These are phyloP conservation scores for Aphyosemion australe DNA, from an alignment of 2,113 vertebrate genomes.

Conservation along the genomic window DNA sequence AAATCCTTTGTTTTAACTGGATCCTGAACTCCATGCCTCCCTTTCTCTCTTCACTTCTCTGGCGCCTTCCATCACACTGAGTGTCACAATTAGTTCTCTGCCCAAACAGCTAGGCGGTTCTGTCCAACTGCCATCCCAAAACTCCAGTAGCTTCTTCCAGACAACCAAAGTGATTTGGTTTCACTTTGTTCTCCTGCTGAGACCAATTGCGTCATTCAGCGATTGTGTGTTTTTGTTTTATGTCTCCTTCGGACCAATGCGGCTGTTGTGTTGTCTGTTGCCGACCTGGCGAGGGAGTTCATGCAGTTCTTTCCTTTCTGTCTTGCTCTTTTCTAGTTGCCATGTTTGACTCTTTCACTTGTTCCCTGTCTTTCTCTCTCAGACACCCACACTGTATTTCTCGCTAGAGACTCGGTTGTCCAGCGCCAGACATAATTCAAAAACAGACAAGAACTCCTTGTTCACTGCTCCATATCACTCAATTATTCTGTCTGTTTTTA, in stretches of 20 bases:
- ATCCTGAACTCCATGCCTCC: conserved; percentile 39
- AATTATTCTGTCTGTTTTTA: conserved; percentile 64
- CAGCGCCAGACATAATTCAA: conserved; percentile 64
- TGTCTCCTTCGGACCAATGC: conserved; percentile 34
- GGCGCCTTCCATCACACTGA: conserved; percentile 43
- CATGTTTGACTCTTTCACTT: conserved; percentile 49
- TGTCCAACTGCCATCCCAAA: conserved; percentile 36
- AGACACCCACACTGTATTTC: conserved; percentile 48
- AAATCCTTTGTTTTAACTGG: conserved; percentile 24
- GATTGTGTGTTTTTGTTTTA: conserved; percentile 57
- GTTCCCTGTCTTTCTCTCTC: conserved; percentile 37
- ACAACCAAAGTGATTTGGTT: conserved; percentile 48
- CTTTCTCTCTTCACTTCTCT: conserved; percentile 24
- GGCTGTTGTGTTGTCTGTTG: conserved; percentile 32
- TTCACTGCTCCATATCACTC: conserved; percentile 68
- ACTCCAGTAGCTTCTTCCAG: conserved; percentile 44
- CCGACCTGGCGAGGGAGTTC: conserved; percentile 55
- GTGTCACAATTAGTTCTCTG: conserved; percentile 43
- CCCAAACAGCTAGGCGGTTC: conserved; percentile 49
- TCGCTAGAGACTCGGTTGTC: conserved; percentile 54
- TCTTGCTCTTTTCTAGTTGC: conserved; percentile 58
- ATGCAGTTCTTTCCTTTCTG: conserved; percentile 54
- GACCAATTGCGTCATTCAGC: conserved; percentile 37
- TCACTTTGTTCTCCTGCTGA: conserved; percentile 35
- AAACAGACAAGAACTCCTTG: conserved; percentile 71